phyloP scores from a whole-genome alignment of 2,113 vertebrate genomes.

The Terrapene triunguis region DNA sequence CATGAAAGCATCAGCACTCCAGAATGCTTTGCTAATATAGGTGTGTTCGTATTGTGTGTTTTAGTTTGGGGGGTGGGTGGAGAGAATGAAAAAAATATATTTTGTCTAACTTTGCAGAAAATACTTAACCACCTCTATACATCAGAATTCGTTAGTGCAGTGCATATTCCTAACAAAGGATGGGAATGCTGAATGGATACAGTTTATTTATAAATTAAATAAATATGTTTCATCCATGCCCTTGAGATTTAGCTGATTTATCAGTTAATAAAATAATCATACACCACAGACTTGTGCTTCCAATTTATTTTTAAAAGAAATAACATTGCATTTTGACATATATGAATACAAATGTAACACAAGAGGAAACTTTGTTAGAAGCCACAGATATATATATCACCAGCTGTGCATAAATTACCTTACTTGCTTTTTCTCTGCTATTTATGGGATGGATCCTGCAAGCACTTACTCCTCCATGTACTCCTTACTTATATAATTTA shows the following conservation, averaged over 20 bases:
- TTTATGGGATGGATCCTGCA: slow-evolving; percentile 43
- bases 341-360: slow-evolving; percentile 75
- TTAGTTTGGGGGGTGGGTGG: background rate
- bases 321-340: slow-evolving; percentile 69
- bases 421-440: slow-evolving; percentile 42
- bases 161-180: slow-evolving; percentile 52
- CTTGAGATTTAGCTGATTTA: slow-evolving; percentile 70
- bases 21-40: background rate
- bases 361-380: slow-evolving; percentile 67
- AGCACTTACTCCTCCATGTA: slow-evolving; percentile 59
- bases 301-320: slow-evolving; percentile 76
- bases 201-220: slow-evolving; percentile 74
- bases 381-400: slow-evolving; percentile 25
- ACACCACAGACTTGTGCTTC: slow-evolving; percentile 66
- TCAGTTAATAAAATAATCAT: slow-evolving; percentile 78
- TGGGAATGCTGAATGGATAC: slow-evolving; percentile 28
- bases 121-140: background rate
- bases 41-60: background rate
- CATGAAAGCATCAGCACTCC: background rate
- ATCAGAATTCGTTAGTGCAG: slow-evolving; percentile 10
- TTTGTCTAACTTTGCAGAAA: slow-evolving; percentile 48
- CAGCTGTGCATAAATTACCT: slow-evolving; percentile 35
- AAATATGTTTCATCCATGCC: slow-evolving; percentile 52
- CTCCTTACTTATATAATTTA: slow-evolving; percentile 3
- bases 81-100: background rate